Evolutionary conservation across 2,888 invertebrate genomes (phyloP).

Genomic region (Pseudococcus viburni): DNA sequence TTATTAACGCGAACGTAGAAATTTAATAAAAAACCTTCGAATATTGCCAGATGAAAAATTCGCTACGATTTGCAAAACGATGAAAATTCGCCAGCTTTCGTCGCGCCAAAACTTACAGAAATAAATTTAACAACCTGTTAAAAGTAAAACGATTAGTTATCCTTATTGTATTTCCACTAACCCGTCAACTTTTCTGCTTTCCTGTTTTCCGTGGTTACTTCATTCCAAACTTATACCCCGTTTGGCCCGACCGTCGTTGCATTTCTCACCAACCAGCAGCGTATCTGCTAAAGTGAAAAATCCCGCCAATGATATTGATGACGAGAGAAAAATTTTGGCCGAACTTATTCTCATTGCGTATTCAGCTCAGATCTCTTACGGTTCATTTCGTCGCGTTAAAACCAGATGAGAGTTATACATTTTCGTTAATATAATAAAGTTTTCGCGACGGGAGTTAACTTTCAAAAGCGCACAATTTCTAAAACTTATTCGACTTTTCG

Average conservation of each 20-base stretch:
- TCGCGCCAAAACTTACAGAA: conserved; percentile 33
- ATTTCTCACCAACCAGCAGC: not conserved
- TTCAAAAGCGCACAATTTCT: conserved; percentile 63
- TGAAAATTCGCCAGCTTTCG: not conserved
- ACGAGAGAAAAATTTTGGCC: conserved; percentile 21
- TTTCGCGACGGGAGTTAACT: conserved; percentile 47
- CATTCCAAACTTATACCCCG: not conserved
- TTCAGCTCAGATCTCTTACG: conserved; percentile 65
- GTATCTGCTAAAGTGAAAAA: conserved; percentile 47
- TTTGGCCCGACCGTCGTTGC: not conserved
- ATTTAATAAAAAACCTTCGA: conserved; percentile 30
- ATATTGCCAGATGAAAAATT: conserved; percentile 8
- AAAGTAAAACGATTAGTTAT: conserved; percentile 57
- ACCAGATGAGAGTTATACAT: conserved; percentile 64
- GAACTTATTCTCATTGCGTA: conserved; percentile 65
- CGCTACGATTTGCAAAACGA: conserved; percentile 10
- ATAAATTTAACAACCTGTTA: conserved; percentile 52
- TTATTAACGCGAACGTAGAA: not conserved
- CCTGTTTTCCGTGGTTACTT: conserved; percentile 49
- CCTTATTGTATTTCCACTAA: conserved; percentile 40
- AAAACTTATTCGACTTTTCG: conserved; percentile 65
- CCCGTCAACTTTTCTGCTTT: conserved; percentile 47
- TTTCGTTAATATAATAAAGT: conserved; percentile 65
- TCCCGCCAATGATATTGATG: conserved; percentile 35
- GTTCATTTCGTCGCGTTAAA: conserved; percentile 66